Percentiles rank a stretch among this genome's conserved stretches.
Evolutionary conservation across 2,888 invertebrate genomes (phyloP).

Genomic region (Ectropis crepuscularia): DNA sequence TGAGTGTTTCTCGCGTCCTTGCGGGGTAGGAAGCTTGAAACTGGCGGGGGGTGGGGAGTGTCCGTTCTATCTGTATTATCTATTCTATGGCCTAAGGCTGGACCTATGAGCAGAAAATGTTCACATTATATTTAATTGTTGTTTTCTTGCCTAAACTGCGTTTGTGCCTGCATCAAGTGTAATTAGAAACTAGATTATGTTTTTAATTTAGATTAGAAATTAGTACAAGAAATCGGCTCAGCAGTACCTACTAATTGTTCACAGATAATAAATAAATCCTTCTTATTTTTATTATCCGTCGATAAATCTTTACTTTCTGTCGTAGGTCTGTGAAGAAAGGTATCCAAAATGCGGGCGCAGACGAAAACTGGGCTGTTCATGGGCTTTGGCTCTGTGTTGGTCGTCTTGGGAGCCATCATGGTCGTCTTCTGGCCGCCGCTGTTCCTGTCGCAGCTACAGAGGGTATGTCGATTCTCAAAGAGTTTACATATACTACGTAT

Average conservation of each 20-base stretch:
- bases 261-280: neutral
- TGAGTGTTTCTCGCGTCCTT: no score
- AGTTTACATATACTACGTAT: no score
- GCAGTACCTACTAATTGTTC: neutral
- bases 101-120: no score
- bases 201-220: no score
- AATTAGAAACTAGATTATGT: no score
- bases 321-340: constrained; percentile 9
- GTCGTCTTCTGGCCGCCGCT: constrained; percentile 73
- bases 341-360: constrained; percentile 60
- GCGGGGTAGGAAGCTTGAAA: no score
- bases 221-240: neutral
- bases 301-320: constrained; percentile 1
- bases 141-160: no score
- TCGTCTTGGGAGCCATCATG: constrained; percentile 69
- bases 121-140: no score
- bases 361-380: constrained; percentile 65
- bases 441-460: constrained; percentile 65
- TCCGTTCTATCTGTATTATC: no score
- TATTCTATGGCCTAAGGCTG: no score
- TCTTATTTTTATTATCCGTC: neutral
- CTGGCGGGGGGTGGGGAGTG: no score
- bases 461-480: constrained; percentile 55
- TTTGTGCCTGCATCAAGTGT: no score
- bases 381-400: constrained; percentile 69